These are phyloP conservation scores for Brotogeris chrysoptera DNA, from an alignment of 2,797 vertebrate genomes.

Conservation along the genomic window DNA sequence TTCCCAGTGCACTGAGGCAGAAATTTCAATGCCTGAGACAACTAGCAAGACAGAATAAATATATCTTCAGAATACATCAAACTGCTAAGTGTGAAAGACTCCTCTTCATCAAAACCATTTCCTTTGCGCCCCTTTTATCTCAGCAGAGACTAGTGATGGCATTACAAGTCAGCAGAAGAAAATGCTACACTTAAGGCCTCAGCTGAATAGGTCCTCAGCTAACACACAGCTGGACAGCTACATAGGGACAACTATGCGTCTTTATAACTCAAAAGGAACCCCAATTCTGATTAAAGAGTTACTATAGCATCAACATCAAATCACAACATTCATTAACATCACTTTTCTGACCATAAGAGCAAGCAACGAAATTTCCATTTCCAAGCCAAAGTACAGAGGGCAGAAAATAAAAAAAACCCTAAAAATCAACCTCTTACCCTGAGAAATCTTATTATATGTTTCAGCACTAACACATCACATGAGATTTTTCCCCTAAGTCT, in stretches of 20 bases:
- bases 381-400: not conserved
- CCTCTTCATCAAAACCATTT: not conserved
- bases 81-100: not conserved
- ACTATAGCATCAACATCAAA: not conserved
- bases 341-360: not conserved
- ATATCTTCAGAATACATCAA: not conserved
- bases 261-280: not conserved
- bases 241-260: rapidly evolving
- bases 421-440: not conserved
- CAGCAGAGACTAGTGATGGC: not conserved
- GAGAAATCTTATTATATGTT: not conserved
- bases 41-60: not conserved
- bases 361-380: not conserved
- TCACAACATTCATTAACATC: not conserved
- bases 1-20: not conserved
- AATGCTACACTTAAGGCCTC: not conserved
- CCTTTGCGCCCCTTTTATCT: not conserved
- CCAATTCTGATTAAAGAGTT: not conserved
- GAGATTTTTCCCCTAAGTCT: not conserved
- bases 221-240: not conserved
- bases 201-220: not conserved
- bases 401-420: rapidly evolving
- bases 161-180: not conserved
- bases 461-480: not conserved
- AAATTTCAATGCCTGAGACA: not conserved